phyloP scores from a whole-genome alignment of 1,140 invertebrate species.

The Lasioglossum albipes region DNA sequence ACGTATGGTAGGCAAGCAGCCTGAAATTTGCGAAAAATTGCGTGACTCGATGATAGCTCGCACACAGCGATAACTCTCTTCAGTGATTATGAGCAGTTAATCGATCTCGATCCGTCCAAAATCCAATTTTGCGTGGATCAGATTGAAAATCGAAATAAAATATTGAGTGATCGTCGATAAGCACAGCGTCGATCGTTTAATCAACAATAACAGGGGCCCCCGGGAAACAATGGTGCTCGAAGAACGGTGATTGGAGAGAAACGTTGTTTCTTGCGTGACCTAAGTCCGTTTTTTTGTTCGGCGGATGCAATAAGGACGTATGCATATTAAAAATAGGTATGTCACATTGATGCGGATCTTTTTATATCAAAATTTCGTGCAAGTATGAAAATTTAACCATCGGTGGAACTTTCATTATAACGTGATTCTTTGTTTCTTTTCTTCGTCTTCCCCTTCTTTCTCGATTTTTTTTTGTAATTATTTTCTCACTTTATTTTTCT shows the following conservation, averaged over 20 bases:
- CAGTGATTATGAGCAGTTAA: neutral
- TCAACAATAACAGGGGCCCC: neutral
- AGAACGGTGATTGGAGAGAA: neutral
- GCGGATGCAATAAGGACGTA: constrained; percentile 10
- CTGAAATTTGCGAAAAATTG: too few species aligned
- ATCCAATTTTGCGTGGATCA: neutral
- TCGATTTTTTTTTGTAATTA: neutral
- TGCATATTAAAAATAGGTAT: constrained; percentile 31
- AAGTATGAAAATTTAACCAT: constrained; percentile 39
- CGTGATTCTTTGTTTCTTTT: neutral
- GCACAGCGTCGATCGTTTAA: neutral
- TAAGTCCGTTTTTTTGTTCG: constrained; percentile 52
- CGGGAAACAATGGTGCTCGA: neutral
- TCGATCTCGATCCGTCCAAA: neutral
- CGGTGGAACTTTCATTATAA: constrained; percentile 19
- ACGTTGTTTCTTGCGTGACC: constrained; percentile 43
- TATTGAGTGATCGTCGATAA: neutral
- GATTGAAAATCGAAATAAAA: neutral
- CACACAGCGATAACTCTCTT: neutral
- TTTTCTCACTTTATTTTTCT: neutral
- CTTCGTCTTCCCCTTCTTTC: too few species aligned
- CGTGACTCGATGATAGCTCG: too few species aligned
- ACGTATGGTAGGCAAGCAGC: too few species aligned
- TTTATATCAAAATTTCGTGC: constrained; percentile 45
- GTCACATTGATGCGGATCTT: constrained; percentile 29